These are phyloP conservation scores for Macrosiphum euphorbiae DNA, from an alignment of 2,888 invertebrate genomes.

Conservation along the genomic window DNA sequence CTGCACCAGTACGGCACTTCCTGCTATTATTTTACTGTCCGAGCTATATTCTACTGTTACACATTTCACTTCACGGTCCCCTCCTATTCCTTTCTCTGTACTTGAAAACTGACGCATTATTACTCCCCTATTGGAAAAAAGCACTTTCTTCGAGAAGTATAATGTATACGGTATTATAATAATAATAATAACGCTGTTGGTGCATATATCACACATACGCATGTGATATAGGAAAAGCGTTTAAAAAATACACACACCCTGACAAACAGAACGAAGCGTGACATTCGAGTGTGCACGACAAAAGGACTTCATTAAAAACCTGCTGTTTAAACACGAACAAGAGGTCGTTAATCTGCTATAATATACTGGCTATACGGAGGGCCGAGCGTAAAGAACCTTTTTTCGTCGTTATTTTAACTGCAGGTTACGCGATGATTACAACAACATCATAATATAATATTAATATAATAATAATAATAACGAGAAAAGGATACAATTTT, in stretches of 20 bases:
- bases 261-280: conserved; percentile 25
- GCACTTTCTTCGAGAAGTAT: conserved; percentile 10
- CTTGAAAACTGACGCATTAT: conserved; percentile 12
- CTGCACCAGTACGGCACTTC: conserved; percentile 48
- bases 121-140: conserved; percentile 25
- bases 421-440: background rate
- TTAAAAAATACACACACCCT: background rate
- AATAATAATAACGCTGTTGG: conserved; percentile 15
- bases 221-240: background rate
- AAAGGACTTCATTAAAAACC: conserved; percentile 60
- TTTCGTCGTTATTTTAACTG: background rate
- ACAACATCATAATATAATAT: background rate
- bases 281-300: conserved; percentile 29
- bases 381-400: background rate
- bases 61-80: conserved; percentile 12
- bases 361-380: background rate
- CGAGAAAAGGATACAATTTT: conserved; percentile 84
- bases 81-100: background rate
- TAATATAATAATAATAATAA: background rate
- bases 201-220: conserved; percentile 6
- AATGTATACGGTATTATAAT: background rate
- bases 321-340: conserved; percentile 58
- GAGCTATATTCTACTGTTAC: conserved; percentile 20
- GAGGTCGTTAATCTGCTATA: conserved; percentile 38
- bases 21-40: conserved; percentile 22